These are phyloP conservation scores for Falcunculus frontatus DNA, from an alignment of 2,113 vertebrate species.

Conservation along the genomic window DNA sequence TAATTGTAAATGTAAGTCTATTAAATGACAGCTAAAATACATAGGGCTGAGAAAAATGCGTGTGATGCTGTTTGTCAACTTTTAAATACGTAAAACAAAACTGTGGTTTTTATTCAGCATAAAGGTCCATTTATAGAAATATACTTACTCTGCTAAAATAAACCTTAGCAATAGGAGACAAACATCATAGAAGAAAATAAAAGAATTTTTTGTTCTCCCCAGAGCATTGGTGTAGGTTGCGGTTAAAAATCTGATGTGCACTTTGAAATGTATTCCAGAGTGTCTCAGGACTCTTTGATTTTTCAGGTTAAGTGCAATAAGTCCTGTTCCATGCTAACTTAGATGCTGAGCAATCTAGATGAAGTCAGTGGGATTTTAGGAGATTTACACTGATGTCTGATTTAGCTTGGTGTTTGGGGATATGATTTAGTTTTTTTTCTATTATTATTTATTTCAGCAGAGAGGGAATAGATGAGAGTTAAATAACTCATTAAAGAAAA, in stretches of 20 bases:
- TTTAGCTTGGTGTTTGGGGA: neutral
- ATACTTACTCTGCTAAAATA: neutral
- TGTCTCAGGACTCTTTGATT: neutral
- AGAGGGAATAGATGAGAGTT: neutral
- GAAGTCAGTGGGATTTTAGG: neutral
- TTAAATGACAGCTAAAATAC: conserved; percentile 32
- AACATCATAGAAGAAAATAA: neutral
- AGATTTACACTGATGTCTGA: neutral
- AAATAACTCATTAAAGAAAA: neutral
- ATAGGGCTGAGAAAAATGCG: neutral
- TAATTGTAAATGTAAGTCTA: conserved; percentile 42
- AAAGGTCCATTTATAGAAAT: neutral
- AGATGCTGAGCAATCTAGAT: neutral
- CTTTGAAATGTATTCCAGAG: neutral
- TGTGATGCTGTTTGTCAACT: neutral
- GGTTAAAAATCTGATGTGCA: neutral
- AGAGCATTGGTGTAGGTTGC: neutral
- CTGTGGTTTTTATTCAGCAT: neutral
- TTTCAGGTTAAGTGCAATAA: neutral
- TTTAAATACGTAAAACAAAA: neutral
- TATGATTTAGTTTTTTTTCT: neutral
- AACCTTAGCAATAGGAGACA: neutral
- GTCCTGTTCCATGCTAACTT: neutral
- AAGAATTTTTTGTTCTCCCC: neutral
- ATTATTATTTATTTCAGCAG: neutral